These are phyloP conservation scores for Eugnorisma glareosa DNA, from an alignment of 2,888 invertebrate species.

Conservation along the genomic window DNA sequence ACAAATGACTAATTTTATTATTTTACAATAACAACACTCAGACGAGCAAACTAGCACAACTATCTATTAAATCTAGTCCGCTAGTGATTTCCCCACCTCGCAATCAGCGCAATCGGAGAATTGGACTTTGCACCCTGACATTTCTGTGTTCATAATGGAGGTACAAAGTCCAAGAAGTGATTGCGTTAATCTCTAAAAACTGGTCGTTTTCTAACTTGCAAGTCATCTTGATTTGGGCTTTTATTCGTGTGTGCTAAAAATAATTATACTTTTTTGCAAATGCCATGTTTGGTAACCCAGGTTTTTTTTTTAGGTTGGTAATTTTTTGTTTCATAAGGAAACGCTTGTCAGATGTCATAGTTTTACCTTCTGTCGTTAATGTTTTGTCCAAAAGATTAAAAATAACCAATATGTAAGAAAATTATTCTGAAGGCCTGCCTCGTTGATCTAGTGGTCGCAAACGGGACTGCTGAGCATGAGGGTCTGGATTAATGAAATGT, in stretches of 20 bases:
- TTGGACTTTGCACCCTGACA: constrained; percentile 53
- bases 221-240: constrained; percentile 52
- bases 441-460: too few relatives aligned
- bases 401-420: background rate
- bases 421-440: background rate
- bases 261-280: constrained; percentile 41
- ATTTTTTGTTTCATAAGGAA: constrained; percentile 31
- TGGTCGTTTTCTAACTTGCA: constrained; percentile 33
- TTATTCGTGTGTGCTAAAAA: constrained; percentile 25
- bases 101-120: constrained; percentile 21
- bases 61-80: constrained; percentile 21
- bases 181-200: constrained; percentile 42
- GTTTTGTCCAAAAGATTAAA: constrained; percentile 8
- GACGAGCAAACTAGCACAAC: constrained; percentile 4
- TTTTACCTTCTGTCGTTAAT: constrained; percentile 11
- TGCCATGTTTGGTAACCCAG: constrained; percentile 37
- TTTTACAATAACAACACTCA: constrained; percentile 2
- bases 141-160: constrained; percentile 49
- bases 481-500: too few relatives aligned
- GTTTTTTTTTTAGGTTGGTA: constrained; percentile 31
- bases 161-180: constrained; percentile 64
- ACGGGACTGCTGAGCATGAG: too few relatives aligned
- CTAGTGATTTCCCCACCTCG: constrained; percentile 35
- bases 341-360: constrained; percentile 11
- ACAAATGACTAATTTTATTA: background rate